Conservation (phyloP, 2,797 vertebrate genomes). For the Pantherophis alleghaniensis region DNA sequence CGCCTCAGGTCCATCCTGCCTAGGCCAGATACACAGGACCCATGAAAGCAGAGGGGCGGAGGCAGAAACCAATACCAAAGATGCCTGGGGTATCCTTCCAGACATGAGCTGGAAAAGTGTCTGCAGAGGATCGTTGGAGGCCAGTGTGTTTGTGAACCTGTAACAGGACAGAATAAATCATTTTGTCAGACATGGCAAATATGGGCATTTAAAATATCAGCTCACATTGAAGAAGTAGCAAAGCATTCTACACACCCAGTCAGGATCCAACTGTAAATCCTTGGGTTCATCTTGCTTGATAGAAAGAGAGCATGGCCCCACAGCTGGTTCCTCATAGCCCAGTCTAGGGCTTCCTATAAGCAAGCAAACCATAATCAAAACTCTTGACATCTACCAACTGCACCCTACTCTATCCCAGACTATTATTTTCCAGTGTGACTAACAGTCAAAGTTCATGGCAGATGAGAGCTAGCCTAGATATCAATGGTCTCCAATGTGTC, state of each 20-base stretch:
- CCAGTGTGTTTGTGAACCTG: constrained; percentile 88
- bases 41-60: background rate
- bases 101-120: constrained; percentile 92
- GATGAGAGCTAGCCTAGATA: background rate
- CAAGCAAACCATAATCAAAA: background rate
- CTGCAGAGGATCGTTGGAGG: constrained; percentile 84
- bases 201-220: background rate
- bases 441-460: background rate
- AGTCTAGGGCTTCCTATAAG: constrained; percentile 86
- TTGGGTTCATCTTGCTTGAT: constrained; percentile 90
- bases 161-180: constrained; percentile 19
- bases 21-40: background rate
- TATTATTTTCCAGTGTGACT: background rate
- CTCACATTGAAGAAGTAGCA: background rate
- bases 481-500: background rate
- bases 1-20: background rate
- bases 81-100: constrained; percentile 82
- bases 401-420: background rate
- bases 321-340: constrained; percentile 84
- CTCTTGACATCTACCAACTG: background rate
- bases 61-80: constrained; percentile 70
- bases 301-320: constrained; percentile 95
- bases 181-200: background rate
- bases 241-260: constrained; percentile 73
- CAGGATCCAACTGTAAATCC: constrained; percentile 87